These are phyloP conservation scores for Lepidurus couesii DNA, from an alignment of 1,140 invertebrate genomes.

Conservation along the genomic window DNA sequence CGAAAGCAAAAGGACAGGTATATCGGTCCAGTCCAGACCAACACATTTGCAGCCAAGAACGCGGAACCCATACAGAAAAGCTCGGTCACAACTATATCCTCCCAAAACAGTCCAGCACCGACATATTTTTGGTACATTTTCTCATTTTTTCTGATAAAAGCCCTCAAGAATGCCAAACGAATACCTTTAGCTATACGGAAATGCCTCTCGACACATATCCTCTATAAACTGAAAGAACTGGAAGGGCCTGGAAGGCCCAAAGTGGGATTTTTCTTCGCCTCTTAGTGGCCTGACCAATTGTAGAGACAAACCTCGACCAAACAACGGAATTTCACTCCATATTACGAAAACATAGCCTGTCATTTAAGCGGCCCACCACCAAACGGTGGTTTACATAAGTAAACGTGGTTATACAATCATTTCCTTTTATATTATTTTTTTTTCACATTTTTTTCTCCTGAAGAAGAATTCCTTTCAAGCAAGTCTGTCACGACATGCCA, in stretches of 20 bases:
- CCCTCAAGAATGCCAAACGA: not conserved
- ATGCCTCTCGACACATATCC: constrained; percentile 3
- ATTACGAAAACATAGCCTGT: constrained; percentile 4
- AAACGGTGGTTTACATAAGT: not conserved
- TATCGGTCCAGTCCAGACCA: not conserved
- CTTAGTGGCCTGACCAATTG: not conserved
- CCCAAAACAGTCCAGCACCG: not conserved
- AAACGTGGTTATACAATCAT: not conserved
- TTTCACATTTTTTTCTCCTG: not conserved
- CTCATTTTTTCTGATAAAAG: not conserved
- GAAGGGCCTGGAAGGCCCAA: not conserved
- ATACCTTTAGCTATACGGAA: not conserved
- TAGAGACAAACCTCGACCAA: not conserved
- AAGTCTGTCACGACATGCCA: constrained; percentile 6
- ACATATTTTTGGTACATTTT: constrained; percentile 9
- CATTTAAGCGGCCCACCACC: not conserved
- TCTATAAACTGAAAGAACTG: not conserved
- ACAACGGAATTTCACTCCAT: not conserved
- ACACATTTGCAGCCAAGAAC: not conserved
- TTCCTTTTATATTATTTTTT: not conserved
- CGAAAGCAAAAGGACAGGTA: not conserved
- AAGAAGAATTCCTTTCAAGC: not conserved
- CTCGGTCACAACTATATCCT: not conserved
- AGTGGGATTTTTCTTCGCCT: not conserved
- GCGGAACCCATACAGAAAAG: not conserved